A percentile compares a stretch with the other conserved stretches of the same genome.
These are phyloP conservation scores for Machaerirhynchus nigripectus DNA, from an alignment of 2,113 vertebrate genomes.

Conservation along the genomic window DNA sequence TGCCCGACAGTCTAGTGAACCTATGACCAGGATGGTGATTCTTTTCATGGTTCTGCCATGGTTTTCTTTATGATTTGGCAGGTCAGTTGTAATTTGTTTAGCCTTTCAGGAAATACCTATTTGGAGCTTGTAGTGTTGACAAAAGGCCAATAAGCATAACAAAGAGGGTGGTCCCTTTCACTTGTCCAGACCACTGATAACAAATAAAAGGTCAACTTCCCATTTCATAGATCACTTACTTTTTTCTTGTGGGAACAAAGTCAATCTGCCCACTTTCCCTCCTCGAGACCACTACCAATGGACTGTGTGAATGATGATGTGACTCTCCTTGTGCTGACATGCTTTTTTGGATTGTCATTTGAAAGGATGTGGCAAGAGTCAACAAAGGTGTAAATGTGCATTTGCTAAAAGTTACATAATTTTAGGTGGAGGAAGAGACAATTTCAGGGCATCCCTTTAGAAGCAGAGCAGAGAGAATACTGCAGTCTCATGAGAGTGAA, in stretches of 20 bases:
- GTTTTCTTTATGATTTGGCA: conserved; percentile 20
- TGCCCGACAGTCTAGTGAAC: background rate
- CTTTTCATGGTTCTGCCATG: background rate
- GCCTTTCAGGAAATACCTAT: conserved; percentile 61
- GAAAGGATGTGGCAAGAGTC: conserved; percentile 42
- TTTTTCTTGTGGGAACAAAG: conserved; percentile 57
- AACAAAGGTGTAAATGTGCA: background rate
- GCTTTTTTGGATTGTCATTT: conserved; percentile 22
- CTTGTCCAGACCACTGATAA: conserved; percentile 59
- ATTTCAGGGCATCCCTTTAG: background rate
- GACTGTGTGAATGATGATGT: conserved; percentile 50
- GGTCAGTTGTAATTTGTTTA: conserved; percentile 58
- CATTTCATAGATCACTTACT: conserved; percentile 75
- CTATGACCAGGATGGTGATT: background rate
- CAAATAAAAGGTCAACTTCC: conserved; percentile 73
- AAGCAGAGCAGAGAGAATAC: background rate
- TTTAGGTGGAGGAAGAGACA: background rate
- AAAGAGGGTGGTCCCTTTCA: conserved; percentile 64
- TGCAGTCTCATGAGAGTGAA: background rate
- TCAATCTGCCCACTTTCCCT: conserved; percentile 41
- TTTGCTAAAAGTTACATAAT: background rate
- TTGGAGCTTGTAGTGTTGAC: conserved; percentile 56
- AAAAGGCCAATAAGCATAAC: conserved; percentile 68
- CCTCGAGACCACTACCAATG: conserved; percentile 35
- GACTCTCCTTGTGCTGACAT: background rate